A percentile compares a stretch with the other conserved stretches of the same genome.
These are phyloP conservation scores for Cataglyphis rosenhaueri DNA, from an alignment of 2,888 invertebrate species.

Conservation along the genomic window DNA sequence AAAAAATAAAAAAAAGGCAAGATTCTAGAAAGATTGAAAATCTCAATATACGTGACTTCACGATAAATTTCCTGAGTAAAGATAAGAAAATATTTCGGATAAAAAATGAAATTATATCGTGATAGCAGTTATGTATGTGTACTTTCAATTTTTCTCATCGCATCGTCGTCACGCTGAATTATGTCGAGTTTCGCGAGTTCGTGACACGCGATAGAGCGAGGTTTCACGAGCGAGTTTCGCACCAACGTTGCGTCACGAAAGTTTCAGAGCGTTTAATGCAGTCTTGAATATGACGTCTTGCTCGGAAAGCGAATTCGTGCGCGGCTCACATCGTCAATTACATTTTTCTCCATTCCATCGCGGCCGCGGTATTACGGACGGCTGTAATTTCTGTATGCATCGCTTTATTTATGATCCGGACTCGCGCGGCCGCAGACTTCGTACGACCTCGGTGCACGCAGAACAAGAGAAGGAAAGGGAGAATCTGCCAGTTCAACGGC, in stretches of 20 bases:
- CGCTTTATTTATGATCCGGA: conserved; percentile 61
- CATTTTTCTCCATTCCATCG: conserved; percentile 58
- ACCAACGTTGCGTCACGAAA: conserved; percentile 30
- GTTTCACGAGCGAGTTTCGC: conserved; percentile 17
- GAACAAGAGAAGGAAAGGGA: not conserved
- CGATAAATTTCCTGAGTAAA: not conserved
- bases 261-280: conserved; percentile 33
- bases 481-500: conserved; percentile 40
- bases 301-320: conserved; percentile 34
- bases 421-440: conserved; percentile 30
- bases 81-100: not conserved
- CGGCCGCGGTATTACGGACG: conserved; percentile 48
- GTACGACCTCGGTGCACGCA: conserved; percentile 38
- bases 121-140: not conserved
- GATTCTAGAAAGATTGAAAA: not conserved
- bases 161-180: not conserved
- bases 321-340: conserved; percentile 50
- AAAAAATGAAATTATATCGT: not conserved
- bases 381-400: conserved; percentile 59
- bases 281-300: conserved; percentile 37
- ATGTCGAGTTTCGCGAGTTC: not conserved
- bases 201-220: conserved; percentile 14
- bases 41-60: not conserved
- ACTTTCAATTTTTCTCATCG: not conserved
- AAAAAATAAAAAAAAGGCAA: not conserved